phyloP scores from a whole-genome alignment of 2,797 vertebrate genomes.

The Spea hammondii region DNA sequence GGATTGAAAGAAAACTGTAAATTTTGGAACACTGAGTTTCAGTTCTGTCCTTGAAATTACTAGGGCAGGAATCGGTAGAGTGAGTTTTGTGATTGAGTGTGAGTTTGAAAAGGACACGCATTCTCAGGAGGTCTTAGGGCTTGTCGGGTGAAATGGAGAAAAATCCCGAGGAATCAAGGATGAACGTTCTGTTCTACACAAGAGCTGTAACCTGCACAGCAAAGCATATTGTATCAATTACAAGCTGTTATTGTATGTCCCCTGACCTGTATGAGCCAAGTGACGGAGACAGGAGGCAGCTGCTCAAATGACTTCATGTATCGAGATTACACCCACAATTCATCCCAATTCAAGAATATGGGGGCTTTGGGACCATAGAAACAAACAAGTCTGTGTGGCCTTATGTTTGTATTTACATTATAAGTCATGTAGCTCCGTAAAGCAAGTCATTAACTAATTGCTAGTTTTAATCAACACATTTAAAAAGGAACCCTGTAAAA shows the following conservation, averaged over 20 bases:
- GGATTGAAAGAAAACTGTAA: no score
- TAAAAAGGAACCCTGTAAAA: not conserved
- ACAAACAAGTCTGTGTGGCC: constrained; percentile 11
- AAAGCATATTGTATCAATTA: constrained; percentile 29
- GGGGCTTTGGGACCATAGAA: not conserved
- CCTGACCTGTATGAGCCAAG: constrained; percentile 31
- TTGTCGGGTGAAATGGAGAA: no score
- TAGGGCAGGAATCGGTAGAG: no score
- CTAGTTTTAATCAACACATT: not conserved
- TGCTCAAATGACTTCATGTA: constrained; percentile 12
- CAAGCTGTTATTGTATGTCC: not conserved
- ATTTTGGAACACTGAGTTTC: no score
- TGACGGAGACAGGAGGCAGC: constrained; percentile 30
- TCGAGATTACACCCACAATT: not conserved
- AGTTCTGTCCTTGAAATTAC: no score
- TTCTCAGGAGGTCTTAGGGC: no score
- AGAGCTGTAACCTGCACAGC: constrained; percentile 4
- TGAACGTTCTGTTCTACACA: not conserved
- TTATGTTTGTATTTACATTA: constrained; percentile 25
- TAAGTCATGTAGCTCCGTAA: constrained; percentile 10
- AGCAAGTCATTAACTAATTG: not conserved
- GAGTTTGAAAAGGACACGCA: no score
- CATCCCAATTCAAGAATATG: not conserved
- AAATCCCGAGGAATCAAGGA: not conserved
- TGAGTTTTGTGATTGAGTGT: no score